A percentile compares a stretch with the other conserved stretches of the same genome.
phyloP scores from a whole-genome alignment of 2,113 vertebrate genomes.

The Pollachius pollachius region DNA sequence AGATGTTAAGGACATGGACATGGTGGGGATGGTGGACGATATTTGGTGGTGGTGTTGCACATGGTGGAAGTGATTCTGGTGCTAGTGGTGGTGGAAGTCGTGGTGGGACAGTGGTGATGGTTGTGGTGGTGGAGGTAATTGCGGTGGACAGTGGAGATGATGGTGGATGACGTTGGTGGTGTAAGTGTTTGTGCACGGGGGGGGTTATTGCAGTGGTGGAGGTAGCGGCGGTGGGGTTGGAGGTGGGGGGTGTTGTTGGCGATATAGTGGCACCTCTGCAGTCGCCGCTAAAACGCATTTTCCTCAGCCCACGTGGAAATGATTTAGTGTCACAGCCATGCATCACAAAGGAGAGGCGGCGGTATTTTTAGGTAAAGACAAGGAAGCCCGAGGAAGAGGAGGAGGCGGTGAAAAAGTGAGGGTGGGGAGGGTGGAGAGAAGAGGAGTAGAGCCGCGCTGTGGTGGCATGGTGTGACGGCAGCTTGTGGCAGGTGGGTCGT shows the following conservation, averaged over 20 bases:
- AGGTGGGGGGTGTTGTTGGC: not conserved
- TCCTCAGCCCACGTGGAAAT: too few species aligned
- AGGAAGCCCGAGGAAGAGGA: not conserved
- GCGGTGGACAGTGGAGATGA: not conserved
- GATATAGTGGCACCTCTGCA: not conserved
- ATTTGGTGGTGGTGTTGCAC: not conserved
- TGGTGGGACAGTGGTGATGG: not conserved
- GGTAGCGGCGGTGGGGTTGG: not conserved
- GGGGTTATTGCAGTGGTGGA: not conserved
- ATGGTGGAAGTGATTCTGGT: not conserved
- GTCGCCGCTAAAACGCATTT: not conserved
- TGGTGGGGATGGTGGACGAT: not conserved
- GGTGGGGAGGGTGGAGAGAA: not conserved
- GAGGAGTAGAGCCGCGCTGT: not conserved
- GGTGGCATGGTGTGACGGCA: slow-evolving; percentile 26
- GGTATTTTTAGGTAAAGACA: too few species aligned
- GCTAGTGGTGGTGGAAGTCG: not conserved
- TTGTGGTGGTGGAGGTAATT: not conserved
- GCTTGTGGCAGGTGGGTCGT: slow-evolving; percentile 44
- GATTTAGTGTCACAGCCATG: too few species aligned
- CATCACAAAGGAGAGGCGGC: too few species aligned
- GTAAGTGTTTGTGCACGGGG: not conserved
- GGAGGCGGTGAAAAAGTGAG: too few species aligned
- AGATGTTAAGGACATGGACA: too few species aligned
- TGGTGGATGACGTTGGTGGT: too few species aligned